Evolutionary conservation across 2,888 invertebrate genomes (phyloP).

Genomic region (Dichetophora obliterata): DNA sequence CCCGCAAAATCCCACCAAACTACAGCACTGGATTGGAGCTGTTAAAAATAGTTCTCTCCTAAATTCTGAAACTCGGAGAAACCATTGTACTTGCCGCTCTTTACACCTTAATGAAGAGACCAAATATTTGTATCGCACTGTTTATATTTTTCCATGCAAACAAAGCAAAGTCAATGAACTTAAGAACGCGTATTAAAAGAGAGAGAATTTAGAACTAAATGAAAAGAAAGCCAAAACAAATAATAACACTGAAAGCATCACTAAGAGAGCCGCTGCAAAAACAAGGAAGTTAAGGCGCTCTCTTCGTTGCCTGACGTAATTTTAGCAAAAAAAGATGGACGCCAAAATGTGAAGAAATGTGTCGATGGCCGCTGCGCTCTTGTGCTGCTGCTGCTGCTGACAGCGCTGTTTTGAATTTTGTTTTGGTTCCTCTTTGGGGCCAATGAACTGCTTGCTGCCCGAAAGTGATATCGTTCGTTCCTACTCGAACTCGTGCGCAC

Average conservation of each 20-base stretch:
- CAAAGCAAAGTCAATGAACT: conserved; percentile 40
- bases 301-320: conserved; percentile 8
- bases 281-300: background rate
- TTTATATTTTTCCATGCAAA: conserved; percentile 7
- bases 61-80: no score
- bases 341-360: conserved; percentile 7
- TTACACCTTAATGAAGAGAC: background rate
- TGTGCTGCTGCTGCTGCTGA: background rate
- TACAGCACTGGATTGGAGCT: no score
- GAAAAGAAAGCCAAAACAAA: background rate
- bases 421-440: conserved; percentile 46
- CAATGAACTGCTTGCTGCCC: conserved; percentile 43
- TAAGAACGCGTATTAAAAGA: background rate
- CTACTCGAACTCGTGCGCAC: background rate
- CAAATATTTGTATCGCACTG: background rate
- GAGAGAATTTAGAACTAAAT: background rate
- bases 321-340: background rate
- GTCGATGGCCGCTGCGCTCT: conserved; percentile 1
- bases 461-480: conserved; percentile 40
- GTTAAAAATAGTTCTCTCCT: no score
- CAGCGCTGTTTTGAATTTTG: conserved; percentile 45
- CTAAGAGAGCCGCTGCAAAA: background rate
- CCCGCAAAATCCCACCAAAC: no score
- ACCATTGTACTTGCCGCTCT: background rate
- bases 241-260: background rate